Conservation (phyloP, 2,113 vertebrate genomes). For the Chitala chitala region DNA sequence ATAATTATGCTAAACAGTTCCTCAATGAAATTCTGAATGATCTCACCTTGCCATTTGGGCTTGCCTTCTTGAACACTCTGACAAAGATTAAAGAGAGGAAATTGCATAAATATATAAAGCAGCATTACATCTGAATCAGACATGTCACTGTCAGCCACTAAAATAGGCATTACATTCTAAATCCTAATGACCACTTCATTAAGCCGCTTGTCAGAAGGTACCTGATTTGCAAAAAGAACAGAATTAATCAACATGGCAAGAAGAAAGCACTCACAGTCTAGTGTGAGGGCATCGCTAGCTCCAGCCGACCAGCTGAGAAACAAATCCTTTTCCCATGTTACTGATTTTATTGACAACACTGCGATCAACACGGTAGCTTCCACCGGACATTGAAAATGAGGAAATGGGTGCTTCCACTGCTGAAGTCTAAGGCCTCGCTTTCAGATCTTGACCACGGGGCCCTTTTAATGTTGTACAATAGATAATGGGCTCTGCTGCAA, state of each 20-base stretch:
- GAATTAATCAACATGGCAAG: background rate
- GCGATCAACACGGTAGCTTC: background rate
- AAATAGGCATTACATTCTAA: background rate
- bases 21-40: background rate
- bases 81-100: conserved; percentile 34
- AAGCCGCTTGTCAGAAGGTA: background rate
- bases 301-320: no score
- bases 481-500: conserved; percentile 34
- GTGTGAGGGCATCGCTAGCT: no score
- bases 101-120: conserved; percentile 4
- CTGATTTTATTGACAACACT: background rate
- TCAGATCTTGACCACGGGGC: background rate
- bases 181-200: background rate
- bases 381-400: background rate
- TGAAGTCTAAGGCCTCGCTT: background rate
- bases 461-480: background rate
- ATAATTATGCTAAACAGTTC: no score
- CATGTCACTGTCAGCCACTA: background rate
- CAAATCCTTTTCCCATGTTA: background rate
- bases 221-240: background rate
- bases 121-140: background rate
- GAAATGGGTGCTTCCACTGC: background rate
- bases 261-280: background rate
- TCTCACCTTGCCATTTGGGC: conserved; percentile 74
- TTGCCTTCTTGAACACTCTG: conserved; percentile 87